Evolutionary conservation across 2,888 invertebrate genomes (phyloP).

Genomic region (Limnephilus marmoratus): DNA sequence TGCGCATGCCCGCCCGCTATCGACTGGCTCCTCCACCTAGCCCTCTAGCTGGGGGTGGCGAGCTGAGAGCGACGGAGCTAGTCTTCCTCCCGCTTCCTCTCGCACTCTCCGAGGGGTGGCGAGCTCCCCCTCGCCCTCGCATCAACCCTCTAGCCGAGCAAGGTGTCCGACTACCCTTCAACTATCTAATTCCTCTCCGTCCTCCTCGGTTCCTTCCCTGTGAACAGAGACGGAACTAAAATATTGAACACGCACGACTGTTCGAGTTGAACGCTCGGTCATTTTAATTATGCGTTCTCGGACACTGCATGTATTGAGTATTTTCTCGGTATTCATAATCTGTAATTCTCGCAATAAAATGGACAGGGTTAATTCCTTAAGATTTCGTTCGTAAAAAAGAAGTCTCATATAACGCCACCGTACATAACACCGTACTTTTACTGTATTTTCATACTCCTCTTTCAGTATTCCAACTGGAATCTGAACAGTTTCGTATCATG

Average conservation of each 20-base stretch:
- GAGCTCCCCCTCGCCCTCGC: constrained; percentile 14
- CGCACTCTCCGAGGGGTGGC: constrained; percentile 63
- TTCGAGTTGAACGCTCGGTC: constrained; percentile 29
- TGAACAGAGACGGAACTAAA: constrained; percentile 20
- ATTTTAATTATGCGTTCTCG: constrained; percentile 43
- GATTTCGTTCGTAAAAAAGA: neutral
- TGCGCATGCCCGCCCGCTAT: constrained; percentile 70
- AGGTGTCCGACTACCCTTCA: constrained; percentile 5
- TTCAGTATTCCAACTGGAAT: neutral
- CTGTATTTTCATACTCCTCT: neutral
- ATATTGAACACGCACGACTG: constrained; percentile 11
- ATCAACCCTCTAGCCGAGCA: constrained; percentile 23
- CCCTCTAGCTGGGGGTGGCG: constrained; percentile 49
- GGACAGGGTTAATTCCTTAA: neutral
- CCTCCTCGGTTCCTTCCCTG: neutral
- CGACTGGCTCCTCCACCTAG: constrained; percentile 68
- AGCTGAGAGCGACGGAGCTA: constrained; percentile 68
- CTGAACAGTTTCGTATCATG: neutral
- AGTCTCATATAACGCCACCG: neutral
- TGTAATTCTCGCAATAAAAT: neutral
- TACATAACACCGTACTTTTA: neutral
- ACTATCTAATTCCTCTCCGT: constrained; percentile 6
- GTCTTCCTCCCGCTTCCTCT: constrained; percentile 66
- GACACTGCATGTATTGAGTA: constrained; percentile 36
- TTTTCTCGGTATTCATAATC: constrained; percentile 1